Base-by-base conservation (phyloP, 2,888 invertebrate genomes). In the Odontocolon sp. region DNA sequence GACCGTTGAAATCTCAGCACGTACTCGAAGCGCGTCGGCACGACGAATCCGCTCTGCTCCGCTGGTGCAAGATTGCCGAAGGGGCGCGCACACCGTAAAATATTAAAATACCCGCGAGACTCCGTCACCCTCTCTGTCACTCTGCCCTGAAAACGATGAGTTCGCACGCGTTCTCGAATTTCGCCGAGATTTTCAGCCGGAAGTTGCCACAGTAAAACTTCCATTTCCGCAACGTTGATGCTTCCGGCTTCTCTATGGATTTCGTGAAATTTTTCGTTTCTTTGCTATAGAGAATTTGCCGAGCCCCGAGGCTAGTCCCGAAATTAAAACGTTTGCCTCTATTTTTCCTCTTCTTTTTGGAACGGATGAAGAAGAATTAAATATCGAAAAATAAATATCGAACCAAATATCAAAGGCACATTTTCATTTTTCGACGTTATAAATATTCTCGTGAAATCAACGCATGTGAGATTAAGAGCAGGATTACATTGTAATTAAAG, bases 401-500 rank as follows among this genome's bases (percentile, higher is more conserved):
- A n/a, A n/a, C n/a, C n/a, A n/a, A n/a, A n/a, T n/a, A n/a, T 21
- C 45, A 6, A 16, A 21, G 6, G 45, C 11, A 1, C n/a, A 9
- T 36, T 2, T 36, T 2, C 9, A 2, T 36, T 36, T 36, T 36
- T 8, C n/a, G 3, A 47, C 4, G 6, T 23, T 21, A 23, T 21
- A n/a, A 21, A 9, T 47, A 23, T 47, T n/a, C 0, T 38, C 11
- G 38, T n/a, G 11, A 11, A 38, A 38, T 11, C 1, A 38, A 38
- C 8, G 47, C 6, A 61, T 38, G 80, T 73, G 69, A 70, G 81
- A 84, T 86, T 85, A 85, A 86, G 83, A 81, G 79, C 79, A 75
- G 87, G 87, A 87, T 87, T 87, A 87, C 81, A 85, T 86, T 85
- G 82, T 85, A 84, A 87, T 87, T 86, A 86, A 86, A 85, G 57